A percentile compares a stretch with the other conserved stretches of the same genome.
phyloP scores from a whole-genome alignment of 2,888 invertebrate species.

The Eulithis prunata region DNA sequence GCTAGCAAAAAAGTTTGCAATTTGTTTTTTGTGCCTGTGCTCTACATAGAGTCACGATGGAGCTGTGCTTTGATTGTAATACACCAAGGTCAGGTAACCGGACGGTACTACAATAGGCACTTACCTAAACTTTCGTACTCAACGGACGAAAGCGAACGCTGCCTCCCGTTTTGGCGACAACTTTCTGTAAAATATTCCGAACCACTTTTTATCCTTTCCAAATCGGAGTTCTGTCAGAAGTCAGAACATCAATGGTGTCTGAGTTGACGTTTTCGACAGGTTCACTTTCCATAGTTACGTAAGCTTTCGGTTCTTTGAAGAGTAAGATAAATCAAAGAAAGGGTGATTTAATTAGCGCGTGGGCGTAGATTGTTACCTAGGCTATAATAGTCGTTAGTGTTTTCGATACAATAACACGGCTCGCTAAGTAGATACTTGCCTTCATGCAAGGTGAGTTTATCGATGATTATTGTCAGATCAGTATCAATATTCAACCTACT shows the following conservation, averaged over 20 bases:
- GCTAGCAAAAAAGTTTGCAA: conserved; percentile 65
- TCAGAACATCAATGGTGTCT: conserved; percentile 73
- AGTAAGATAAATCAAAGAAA: conserved; percentile 65
- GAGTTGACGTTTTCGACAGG: conserved; percentile 62
- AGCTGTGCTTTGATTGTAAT: conserved; percentile 58
- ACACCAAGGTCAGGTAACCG: conserved; percentile 76
- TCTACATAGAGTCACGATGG: conserved; percentile 68
- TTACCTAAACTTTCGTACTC: conserved; percentile 67
- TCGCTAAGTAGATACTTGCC: conserved; percentile 33
- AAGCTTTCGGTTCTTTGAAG: conserved; percentile 54
- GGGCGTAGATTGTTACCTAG: conserved; percentile 47
- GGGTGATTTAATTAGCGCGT: conserved; percentile 68
- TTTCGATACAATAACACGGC: conserved; percentile 32
- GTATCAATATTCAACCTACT: conserved; percentile 38
- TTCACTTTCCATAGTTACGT: conserved; percentile 77
- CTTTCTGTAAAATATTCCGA: conserved; percentile 73
- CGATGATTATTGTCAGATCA: conserved; percentile 36
- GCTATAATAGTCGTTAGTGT: conserved; percentile 5
- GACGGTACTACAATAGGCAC: conserved; percentile 68
- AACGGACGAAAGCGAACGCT: conserved; percentile 77
- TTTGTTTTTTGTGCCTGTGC: conserved; percentile 65
- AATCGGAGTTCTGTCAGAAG: conserved; percentile 72
- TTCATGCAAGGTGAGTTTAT: conserved; percentile 39
- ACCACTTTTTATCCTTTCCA: conserved; percentile 79
- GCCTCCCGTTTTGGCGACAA: conserved; percentile 74